phyloP scores from a whole-genome alignment of 2,797 vertebrate species.

The Buceros bicornis region DNA sequence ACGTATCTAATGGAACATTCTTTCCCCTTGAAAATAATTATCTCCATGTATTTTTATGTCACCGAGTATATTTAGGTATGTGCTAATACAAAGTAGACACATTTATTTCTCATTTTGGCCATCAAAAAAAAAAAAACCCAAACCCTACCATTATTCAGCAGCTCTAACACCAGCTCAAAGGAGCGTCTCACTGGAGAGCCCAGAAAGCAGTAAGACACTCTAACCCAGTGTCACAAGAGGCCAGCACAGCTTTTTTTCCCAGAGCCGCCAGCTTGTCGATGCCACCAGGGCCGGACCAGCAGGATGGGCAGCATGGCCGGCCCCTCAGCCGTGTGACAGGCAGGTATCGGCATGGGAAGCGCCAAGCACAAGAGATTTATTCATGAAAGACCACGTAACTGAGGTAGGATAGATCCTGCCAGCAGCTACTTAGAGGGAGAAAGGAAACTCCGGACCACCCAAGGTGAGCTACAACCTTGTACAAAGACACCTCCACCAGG shows the following conservation, averaged over 20 bases:
- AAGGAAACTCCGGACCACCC: fast-evolving
- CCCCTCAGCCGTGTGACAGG: fast-evolving
- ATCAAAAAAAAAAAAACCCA: not conserved
- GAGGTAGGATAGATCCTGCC: conserved; percentile 43
- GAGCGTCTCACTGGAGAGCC: not conserved
- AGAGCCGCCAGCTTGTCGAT: not conserved
- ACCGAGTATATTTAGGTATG: not conserved
- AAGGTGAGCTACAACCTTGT: not conserved
- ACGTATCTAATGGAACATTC: not conserved
- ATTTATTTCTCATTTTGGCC: not conserved
- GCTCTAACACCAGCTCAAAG: not conserved
- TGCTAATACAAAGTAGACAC: not conserved
- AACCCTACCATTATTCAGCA: conserved; percentile 16
- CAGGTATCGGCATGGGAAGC: fast-evolving
- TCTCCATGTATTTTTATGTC: not conserved
- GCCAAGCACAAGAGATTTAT: not conserved
- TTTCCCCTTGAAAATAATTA: not conserved
- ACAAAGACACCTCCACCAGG: not conserved
- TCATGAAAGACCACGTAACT: not conserved
- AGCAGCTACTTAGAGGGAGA: not conserved
- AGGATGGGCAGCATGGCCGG: fast-evolving
- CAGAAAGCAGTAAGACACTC: not conserved
- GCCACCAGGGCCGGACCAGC: fast-evolving
- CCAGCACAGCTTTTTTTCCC: not conserved
- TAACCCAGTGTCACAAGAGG: not conserved